phyloP scores from a whole-genome alignment of 1,140 invertebrate species.

The Philopotamus ludificatus region DNA sequence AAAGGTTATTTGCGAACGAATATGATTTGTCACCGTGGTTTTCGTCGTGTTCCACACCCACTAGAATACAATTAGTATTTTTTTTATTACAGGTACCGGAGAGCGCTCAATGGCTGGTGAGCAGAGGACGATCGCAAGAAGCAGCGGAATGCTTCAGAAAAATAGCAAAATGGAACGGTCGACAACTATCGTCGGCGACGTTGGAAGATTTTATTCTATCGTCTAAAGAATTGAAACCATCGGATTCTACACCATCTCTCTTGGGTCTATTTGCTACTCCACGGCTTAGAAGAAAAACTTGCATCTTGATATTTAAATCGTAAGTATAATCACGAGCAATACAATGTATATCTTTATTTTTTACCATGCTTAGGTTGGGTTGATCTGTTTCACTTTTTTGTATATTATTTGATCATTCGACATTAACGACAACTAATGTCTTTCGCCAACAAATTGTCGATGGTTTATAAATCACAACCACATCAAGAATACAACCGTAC shows the following conservation, averaged over 20 bases:
- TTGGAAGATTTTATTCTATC: slow-evolving; percentile 53
- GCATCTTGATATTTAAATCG: slow-evolving; percentile 62
- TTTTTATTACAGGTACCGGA: slow-evolving; percentile 53
- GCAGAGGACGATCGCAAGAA: slow-evolving; percentile 57
- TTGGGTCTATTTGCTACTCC: slow-evolving; percentile 59
- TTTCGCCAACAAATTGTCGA: no score
- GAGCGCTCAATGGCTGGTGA: slow-evolving; percentile 64
- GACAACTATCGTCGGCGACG: slow-evolving; percentile 49
- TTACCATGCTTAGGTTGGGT: not conserved
- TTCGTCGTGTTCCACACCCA: no score
- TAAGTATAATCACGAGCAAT: no score
- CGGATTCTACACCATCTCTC: slow-evolving; percentile 45
- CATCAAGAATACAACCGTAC: no score
- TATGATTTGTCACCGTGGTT: no score
- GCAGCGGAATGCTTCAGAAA: slow-evolving; percentile 57
- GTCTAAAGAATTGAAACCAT: slow-evolving; percentile 42
- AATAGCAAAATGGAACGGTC: slow-evolving; percentile 60
- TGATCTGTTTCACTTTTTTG: no score
- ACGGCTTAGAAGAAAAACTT: slow-evolving; percentile 55
- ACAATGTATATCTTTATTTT: not conserved
- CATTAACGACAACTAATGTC: no score
- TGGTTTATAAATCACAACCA: no score
- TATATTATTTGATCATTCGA: no score
- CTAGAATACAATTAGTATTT: no score
- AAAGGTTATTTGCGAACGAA: no score